Percentiles rank a stretch among this genome's conserved stretches.
These are phyloP conservation scores for Falco naumanni DNA, from an alignment of 2,797 vertebrate species.

Conservation along the genomic window DNA sequence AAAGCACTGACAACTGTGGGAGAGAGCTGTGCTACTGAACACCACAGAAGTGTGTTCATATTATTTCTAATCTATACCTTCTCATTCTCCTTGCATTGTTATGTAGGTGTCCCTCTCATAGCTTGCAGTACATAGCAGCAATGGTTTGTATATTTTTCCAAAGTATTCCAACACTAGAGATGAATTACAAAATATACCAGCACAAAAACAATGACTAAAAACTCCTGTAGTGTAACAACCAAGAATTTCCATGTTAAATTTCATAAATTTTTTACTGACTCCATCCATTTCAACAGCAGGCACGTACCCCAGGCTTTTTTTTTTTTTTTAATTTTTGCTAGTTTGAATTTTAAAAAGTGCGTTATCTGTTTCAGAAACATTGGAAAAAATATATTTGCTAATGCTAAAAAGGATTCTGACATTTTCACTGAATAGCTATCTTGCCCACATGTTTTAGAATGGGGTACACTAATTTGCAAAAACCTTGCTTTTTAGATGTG, in stretches of 20 bases:
- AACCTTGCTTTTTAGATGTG: not conserved
- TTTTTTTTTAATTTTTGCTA: not conserved
- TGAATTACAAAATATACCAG: not conserved
- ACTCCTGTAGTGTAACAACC: not conserved
- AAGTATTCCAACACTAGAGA: not conserved
- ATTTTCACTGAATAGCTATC: not conserved
- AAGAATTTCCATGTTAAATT: not conserved
- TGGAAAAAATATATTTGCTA: not conserved
- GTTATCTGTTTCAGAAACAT: not conserved
- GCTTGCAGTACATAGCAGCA: not conserved
- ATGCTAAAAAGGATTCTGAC: not conserved
- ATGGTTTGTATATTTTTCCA: not conserved
- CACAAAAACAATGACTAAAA: not conserved
- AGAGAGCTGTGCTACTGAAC: not conserved
- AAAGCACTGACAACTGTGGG: not conserved
- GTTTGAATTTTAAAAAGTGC: not conserved
- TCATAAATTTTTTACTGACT: not conserved
- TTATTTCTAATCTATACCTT: not conserved
- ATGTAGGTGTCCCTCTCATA: not conserved
- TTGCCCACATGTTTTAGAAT: not conserved
- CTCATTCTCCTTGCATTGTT: not conserved
- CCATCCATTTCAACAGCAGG: not conserved
- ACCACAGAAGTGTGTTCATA: accelerated
- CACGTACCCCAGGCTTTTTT: not conserved
- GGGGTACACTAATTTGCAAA: not conserved